These are phyloP conservation scores for Spicauda simplicius DNA, from an alignment of 2,888 invertebrate species.

Conservation along the genomic window DNA sequence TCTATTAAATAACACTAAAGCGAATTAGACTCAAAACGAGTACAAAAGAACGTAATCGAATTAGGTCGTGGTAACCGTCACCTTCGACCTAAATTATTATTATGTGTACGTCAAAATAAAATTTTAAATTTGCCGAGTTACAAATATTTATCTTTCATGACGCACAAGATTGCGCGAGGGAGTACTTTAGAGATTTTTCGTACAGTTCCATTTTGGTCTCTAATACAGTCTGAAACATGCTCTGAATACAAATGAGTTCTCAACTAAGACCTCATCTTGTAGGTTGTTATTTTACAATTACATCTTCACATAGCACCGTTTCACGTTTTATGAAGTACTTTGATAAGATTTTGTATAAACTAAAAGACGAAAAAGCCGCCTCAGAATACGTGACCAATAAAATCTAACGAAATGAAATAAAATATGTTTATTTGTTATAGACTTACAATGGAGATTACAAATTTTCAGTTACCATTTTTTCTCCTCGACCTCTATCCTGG, in stretches of 20 bases:
- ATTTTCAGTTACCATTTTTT: too few relatives aligned
- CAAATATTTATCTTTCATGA: not conserved
- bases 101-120: not conserved
- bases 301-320: not conserved
- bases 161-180: not conserved
- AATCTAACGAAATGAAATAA: too few relatives aligned
- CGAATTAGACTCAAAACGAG: too few relatives aligned
- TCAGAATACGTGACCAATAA: too few relatives aligned
- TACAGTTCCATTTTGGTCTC: constrained; percentile 3
- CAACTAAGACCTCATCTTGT: not conserved
- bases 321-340: not conserved
- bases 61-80: too few relatives aligned
- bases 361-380: not conserved
- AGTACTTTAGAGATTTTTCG: constrained; percentile 3
- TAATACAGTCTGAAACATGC: not conserved
- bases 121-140: not conserved
- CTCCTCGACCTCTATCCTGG: too few relatives aligned
- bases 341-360: too few relatives aligned
- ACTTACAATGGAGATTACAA: too few relatives aligned
- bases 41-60: too few relatives aligned
- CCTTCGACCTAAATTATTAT: too few relatives aligned
- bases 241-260: constrained; percentile 1
- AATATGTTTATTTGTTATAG: too few relatives aligned
- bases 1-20: too few relatives aligned
- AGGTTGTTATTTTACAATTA: not conserved